Base-by-base conservation (phyloP, 2,113 vertebrate species). In the Serilophus lunatus region DNA sequence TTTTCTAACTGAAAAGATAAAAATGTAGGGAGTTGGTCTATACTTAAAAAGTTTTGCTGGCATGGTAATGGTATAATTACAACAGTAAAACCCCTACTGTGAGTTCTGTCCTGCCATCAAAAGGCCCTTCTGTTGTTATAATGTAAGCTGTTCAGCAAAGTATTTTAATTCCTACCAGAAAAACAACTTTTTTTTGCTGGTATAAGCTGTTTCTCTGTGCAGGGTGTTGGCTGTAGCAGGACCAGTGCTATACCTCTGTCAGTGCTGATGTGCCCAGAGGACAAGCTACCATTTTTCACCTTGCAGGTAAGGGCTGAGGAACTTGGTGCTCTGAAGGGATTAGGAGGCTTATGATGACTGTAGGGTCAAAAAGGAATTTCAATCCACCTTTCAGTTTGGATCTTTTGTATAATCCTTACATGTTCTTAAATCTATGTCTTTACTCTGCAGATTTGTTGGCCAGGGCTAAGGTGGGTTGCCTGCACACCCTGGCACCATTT, bases 111-210 rank as follows among this genome's bases (percentile, higher is more conserved):
- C 64, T 87, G 44, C 86, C 94, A 95, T 96, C 94, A 93, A 95
- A 96, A 95, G 91, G 49, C 53, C 74, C 88, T 96, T 88, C 94
- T 92, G 82, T 90, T 95, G 86, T 70, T 93, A 54, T 75, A 95
- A 93, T 78, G 56, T 86, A 90, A 95, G 94, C 92, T 90, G 64
- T 88, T 88, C 91, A 86, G 83, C 1, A 6, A 95, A 81, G 80
- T 91, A 74, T 77, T 96, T 96, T 95, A 95, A 92, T 91, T 92
- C 84, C 42, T 85, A 95, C 94, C 74, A 92, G 89, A 65, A 89
- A 79, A 89, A 96, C 92, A 82, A 60, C 88, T 78, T 69, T 89
- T 84, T 95, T 95, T 64, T 92, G 66, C 95, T 96, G 57, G 31
- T 71, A 53, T 87, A 93, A 96, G 94, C 81, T 78, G 61, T 91